Evolutionary conservation across 2,113 vertebrate species (phyloP).

Genomic region (Myotis lucifugus): DNA sequence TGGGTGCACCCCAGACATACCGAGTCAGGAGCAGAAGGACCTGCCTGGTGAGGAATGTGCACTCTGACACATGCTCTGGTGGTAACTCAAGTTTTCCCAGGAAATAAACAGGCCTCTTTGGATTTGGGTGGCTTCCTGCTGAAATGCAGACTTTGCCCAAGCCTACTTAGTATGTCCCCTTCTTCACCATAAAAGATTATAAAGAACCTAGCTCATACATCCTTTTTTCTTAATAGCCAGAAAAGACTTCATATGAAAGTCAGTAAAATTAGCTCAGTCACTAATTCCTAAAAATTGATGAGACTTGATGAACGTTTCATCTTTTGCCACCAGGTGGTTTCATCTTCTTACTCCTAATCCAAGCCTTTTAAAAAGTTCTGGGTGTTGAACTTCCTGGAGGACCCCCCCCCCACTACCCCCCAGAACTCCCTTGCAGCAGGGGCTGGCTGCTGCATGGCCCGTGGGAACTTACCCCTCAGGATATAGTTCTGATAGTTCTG

Average conservation of each 20-base stretch:
- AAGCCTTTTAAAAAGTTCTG: not conserved
- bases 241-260: not conserved
- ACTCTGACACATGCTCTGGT: not conserved
- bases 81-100: not conserved
- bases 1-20: not conserved
- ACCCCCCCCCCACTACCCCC: not conserved
- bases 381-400: not conserved
- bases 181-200: not conserved
- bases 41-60: rapidly evolving
- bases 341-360: not conserved
- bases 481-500: slow-evolving; percentile 99
- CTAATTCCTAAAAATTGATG: not conserved
- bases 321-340: not conserved
- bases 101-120: not conserved
- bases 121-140: not conserved
- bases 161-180: not conserved
- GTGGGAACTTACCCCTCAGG: slow-evolving; percentile 90
- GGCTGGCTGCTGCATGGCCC: rapidly evolving
- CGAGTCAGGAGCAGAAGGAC: not conserved
- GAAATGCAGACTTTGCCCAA: not conserved
- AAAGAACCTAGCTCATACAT: not conserved
- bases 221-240: not conserved
- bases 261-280: not conserved
- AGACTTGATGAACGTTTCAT: not conserved
- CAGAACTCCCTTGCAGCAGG: not conserved